phyloP scores from a whole-genome alignment of 2,888 invertebrate genomes.

The Imbricaverruca yamaguchii region DNA sequence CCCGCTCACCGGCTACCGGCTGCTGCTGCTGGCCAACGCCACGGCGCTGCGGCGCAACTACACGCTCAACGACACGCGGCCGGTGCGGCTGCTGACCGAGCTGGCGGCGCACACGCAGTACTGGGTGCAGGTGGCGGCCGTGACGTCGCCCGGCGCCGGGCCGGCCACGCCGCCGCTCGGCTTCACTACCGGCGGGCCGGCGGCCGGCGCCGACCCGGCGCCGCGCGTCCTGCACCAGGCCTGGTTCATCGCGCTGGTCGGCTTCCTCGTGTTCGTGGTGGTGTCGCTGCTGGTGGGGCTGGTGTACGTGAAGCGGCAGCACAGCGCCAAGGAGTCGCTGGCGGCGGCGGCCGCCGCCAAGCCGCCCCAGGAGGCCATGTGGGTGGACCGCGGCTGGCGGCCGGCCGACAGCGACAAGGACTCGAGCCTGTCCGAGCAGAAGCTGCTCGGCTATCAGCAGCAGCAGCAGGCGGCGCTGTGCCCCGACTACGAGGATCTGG shows the following conservation, averaged over 20 bases:
- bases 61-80: neutral
- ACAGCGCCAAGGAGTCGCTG: neutral
- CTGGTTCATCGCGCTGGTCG: slow-evolving; percentile 19
- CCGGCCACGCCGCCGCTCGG: neutral
- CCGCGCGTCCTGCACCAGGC: neutral
- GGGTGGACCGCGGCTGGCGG: slow-evolving; percentile 23
- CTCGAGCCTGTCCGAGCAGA: slow-evolving; percentile 12
- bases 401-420: slow-evolving; percentile 19
- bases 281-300: slow-evolving; percentile 5
- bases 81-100: neutral
- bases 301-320: slow-evolving; percentile 18
- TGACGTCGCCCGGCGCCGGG: neutral
- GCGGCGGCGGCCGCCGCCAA: neutral
- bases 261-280: slow-evolving; percentile 17
- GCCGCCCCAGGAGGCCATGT: neutral
- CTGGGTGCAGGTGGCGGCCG: slow-evolving; percentile 10
- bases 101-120: slow-evolving; percentile 16
- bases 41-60: slow-evolving; percentile 15
- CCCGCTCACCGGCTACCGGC: slow-evolving; percentile 15
- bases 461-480: neutral
- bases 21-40: slow-evolving; percentile 6
- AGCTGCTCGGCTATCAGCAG: slow-evolving; percentile 18
- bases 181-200: neutral
- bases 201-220: neutral
- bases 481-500: slow-evolving; percentile 19